Base-by-base conservation (phyloP, 1,140 invertebrate genomes). In the Drosophila nannoptera region DNA sequence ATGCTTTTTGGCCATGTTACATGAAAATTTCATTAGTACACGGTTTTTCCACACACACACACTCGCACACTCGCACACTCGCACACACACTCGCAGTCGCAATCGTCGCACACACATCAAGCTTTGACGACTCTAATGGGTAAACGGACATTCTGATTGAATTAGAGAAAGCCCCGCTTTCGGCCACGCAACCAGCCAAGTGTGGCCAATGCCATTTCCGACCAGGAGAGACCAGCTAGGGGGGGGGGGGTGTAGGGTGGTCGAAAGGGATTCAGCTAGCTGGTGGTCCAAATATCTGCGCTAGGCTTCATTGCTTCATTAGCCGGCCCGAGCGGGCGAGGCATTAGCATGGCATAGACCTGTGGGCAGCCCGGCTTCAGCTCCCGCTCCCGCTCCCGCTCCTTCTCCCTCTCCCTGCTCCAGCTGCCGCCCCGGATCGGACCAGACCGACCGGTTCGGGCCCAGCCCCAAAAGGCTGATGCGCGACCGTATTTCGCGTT, bases 21-120 rank as follows among this genome's bases (percentile, higher is more conserved):
- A 84, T 77, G 81, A 84, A 84, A 81, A 84, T 84, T 84, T 81
- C 82, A 84, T 86, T 84, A 81, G 73, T 48, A 66, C 32, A 33
- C 63, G 46, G 32, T 48, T 53, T 67, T 56, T 50, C 35, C 22
- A 22, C 22, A 22, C 22, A 22, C 22, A 22, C 3, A 22, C 22
- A 22, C 22, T 2, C 22, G 3, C 22, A 22, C 22, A 22, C 22
- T 2, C 22, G 22, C 22, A 3, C 22, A 22, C 22, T 2, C 22
- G 22, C 22, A 22, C 22, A 22, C 22, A 22, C 22, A 22, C 22
- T 2, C 3, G 40, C 29, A 48, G 61, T 69, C 59, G 50, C 31
- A 67, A n/a, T n/a, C 14, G 38, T 62, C 77, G 22, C 22, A 22
- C 22, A 77, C 74, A 81, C 69, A 81, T 45, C 46, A 6, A 33